phyloP scores from a whole-genome alignment of 2,888 invertebrate species.

The Epirrhoe alternata region DNA sequence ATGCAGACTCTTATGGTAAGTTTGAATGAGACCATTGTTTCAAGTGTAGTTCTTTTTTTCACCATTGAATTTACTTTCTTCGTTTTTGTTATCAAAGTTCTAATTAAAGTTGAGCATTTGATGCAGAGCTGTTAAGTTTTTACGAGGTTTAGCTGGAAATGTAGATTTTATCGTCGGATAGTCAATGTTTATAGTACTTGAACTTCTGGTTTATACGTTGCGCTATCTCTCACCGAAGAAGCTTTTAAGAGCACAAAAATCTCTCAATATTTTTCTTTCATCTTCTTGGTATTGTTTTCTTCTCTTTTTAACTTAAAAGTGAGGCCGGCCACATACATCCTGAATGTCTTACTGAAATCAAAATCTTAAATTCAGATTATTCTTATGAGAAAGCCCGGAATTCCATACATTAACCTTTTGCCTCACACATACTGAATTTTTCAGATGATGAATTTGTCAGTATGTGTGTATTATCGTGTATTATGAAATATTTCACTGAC shows the following conservation, averaged over 20 bases:
- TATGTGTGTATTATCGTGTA: not conserved
- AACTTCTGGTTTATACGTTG: conserved; percentile 41
- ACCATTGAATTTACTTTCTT: conserved; percentile 69
- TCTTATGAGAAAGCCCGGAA: too few species aligned
- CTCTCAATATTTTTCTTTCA: not conserved
- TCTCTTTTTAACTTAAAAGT: not conserved
- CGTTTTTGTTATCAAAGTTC: conserved; percentile 66
- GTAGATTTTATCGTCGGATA: conserved; percentile 66
- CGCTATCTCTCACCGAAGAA: conserved; percentile 29
- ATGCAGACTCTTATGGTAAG: conserved; percentile 79
- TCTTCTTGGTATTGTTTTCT: not conserved
- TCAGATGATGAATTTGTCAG: too few species aligned
- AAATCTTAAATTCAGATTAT: too few species aligned
- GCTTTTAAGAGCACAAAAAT: not conserved
- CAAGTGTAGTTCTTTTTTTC: conserved; percentile 61
- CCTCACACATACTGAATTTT: too few species aligned
- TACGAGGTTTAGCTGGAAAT: conserved; percentile 70
- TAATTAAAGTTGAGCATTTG: conserved; percentile 74
- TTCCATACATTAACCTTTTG: too few species aligned
- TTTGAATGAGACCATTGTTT: conserved; percentile 79
- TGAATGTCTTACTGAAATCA: too few species aligned
- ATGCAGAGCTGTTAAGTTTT: conserved; percentile 65
- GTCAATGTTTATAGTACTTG: conserved; percentile 46
- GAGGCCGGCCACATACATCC: too few species aligned
- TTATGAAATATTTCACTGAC: not conserved